Percentiles rank a stretch among this genome's conserved stretches.
Evolutionary conservation across 2,797 vertebrate genomes (phyloP).

Genomic region (Phoxinus dragarum): DNA sequence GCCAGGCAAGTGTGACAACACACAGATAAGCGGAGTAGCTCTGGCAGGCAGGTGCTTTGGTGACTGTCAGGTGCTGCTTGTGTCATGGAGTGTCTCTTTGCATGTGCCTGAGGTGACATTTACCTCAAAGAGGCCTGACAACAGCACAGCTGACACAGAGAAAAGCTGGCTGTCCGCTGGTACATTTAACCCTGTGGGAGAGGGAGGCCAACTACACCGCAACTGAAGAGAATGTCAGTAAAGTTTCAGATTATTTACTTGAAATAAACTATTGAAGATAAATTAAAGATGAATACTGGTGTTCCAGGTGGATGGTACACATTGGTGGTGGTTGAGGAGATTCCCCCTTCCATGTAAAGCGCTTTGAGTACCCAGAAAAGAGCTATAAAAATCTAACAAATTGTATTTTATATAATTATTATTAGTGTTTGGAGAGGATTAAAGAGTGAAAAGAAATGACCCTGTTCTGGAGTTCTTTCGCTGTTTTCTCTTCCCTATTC

Average conservation of each 20-base stretch:
- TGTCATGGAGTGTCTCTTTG: constrained; percentile 45
- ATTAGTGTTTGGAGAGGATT: neutral
- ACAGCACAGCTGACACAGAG: constrained; percentile 35
- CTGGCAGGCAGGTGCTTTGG: constrained; percentile 9
- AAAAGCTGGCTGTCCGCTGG: constrained; percentile 5
- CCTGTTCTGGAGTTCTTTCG: neutral
- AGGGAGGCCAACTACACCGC: neutral
- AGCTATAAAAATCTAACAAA: too few species aligned
- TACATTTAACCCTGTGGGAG: constrained; percentile 13
- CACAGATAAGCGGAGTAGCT: neutral
- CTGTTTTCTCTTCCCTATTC: constrained; percentile 36
- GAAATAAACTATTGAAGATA: neutral
- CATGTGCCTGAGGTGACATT: constrained; percentile 43
- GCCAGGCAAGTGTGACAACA: neutral
- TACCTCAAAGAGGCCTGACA: constrained; percentile 32
- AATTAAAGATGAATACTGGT: neutral
- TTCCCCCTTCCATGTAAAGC: too few species aligned
- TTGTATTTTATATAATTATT: too few species aligned
- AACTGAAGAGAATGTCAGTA: neutral
- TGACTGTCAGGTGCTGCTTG: constrained; percentile 35
- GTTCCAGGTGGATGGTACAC: too few species aligned
- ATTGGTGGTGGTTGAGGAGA: too few species aligned
- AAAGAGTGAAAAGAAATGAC: neutral
- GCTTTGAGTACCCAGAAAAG: too few species aligned
- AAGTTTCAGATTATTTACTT: neutral